Conservation (phyloP, 1,140 invertebrate genomes). For the Heliconius melpomene region DNA sequence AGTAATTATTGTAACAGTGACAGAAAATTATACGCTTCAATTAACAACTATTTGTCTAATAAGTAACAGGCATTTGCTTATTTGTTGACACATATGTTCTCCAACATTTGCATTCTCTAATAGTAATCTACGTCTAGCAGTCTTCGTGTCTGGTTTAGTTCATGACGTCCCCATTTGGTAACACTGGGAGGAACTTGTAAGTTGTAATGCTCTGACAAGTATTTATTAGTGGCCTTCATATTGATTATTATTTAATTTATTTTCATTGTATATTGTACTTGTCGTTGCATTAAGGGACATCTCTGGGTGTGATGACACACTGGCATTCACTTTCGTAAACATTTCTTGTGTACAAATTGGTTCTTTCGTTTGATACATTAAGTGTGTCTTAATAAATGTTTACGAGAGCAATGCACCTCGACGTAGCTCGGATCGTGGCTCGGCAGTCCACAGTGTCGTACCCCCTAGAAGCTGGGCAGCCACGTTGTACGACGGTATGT, state of each 20-base stretch:
- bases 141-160: conserved; percentile 11
- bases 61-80: not conserved
- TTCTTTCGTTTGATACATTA: not conserved
- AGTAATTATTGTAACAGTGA: not conserved
- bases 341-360: not conserved
- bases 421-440: conserved; percentile 2
- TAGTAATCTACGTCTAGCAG: not conserved
- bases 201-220: conserved; percentile 51
- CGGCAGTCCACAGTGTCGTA: conserved; percentile 22
- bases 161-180: not conserved
- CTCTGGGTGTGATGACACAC: conserved; percentile 22
- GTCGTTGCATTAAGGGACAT: conserved; percentile 17
- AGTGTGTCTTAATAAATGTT: not conserved
- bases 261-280: not conserved
- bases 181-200: conserved; percentile 41
- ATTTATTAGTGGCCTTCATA: conserved; percentile 1
- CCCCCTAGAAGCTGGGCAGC: conserved; percentile 45
- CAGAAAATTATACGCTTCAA: not conserved
- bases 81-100: not conserved
- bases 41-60: not conserved
- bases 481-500: conserved; percentile 68
- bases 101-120: not conserved
- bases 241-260: not conserved
- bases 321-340: not conserved
- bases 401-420: not conserved